phyloP scores from a whole-genome alignment of 1,140 invertebrate genomes.

The Drosophila arawakana region DNA sequence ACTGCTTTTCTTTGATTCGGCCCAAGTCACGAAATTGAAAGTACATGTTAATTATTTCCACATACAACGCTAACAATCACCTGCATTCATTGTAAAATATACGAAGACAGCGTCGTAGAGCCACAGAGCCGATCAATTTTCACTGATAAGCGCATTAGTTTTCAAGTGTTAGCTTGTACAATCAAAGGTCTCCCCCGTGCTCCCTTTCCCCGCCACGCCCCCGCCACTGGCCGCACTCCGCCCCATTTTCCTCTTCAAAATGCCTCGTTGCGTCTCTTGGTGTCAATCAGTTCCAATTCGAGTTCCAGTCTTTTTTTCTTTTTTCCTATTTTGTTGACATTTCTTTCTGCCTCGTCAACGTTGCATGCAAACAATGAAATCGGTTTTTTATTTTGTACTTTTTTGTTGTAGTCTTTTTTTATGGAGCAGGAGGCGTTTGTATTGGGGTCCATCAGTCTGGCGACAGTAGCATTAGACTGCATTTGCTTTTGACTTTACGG shows the following conservation, averaged over 20 bases:
- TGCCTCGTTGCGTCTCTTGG: slow-evolving; percentile 42
- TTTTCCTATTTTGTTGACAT: slow-evolving; percentile 59
- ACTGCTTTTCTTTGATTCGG: slow-evolving; percentile 37
- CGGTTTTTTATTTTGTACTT: slow-evolving; percentile 16
- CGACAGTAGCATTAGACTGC: slow-evolving; percentile 75
- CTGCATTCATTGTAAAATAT: slow-evolving; percentile 60
- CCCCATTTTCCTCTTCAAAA: neutral
- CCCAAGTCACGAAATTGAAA: slow-evolving; percentile 71
- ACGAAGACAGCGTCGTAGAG: neutral
- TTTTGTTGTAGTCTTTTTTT: slow-evolving; percentile 12
- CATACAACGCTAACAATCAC: slow-evolving; percentile 73
- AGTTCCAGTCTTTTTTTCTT: slow-evolving; percentile 36
- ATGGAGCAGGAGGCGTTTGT: slow-evolving; percentile 20
- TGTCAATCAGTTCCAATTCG: slow-evolving; percentile 68
- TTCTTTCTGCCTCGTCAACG: slow-evolving; percentile 70
- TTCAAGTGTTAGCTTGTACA: slow-evolving; percentile 64
- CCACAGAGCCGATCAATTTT: slow-evolving; percentile 62
- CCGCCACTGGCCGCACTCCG: neutral
- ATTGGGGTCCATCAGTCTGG: slow-evolving; percentile 42
- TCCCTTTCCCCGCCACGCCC: neutral
- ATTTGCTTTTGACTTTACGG: slow-evolving; percentile 56
- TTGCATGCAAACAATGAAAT: slow-evolving; percentile 71
- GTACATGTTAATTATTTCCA: slow-evolving; percentile 81
- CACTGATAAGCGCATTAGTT: slow-evolving; percentile 76
- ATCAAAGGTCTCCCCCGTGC: slow-evolving; percentile 25